Evolutionary conservation across 2,113 vertebrate species (phyloP).

Genomic region (Aplodontia rufa): DNA sequence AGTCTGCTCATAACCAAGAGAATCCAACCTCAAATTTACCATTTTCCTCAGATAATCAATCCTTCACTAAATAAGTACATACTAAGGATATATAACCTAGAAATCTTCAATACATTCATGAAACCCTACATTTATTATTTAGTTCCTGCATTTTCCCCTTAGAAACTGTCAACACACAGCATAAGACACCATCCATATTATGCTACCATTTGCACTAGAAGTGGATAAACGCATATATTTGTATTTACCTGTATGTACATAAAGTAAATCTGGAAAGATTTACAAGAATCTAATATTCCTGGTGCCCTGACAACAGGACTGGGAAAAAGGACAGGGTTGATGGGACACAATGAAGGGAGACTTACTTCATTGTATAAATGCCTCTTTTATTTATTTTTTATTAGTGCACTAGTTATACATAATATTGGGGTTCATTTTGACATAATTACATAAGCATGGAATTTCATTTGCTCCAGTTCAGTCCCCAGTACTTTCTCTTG

Average conservation of each 20-base stretch:
- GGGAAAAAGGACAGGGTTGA: too few species aligned
- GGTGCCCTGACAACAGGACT: neutral
- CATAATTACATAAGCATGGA: too few species aligned
- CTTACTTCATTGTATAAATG: neutral
- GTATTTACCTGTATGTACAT: neutral
- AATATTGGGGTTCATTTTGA: too few species aligned
- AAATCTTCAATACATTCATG: neutral
- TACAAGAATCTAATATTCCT: neutral
- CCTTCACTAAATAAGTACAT: conserved; percentile 14
- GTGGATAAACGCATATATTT: conserved; percentile 6
- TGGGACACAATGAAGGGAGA: too few species aligned
- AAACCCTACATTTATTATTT: conserved; percentile 17
- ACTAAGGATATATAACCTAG: neutral
- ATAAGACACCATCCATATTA: neutral
- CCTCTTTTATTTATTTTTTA: neutral
- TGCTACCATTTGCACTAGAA: neutral
- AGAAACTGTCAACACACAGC: conserved; percentile 7
- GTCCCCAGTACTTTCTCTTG: too few species aligned
- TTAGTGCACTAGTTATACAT: too few species aligned
- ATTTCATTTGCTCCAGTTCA: too few species aligned
- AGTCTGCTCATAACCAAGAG: neutral
- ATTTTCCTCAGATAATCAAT: conserved; percentile 24
- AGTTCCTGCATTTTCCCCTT: neutral
- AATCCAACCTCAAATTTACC: neutral
- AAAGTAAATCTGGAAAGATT: neutral